Evolutionary conservation across 2,797 vertebrate species (phyloP).

Genomic region (Dipus sagitta): DNA sequence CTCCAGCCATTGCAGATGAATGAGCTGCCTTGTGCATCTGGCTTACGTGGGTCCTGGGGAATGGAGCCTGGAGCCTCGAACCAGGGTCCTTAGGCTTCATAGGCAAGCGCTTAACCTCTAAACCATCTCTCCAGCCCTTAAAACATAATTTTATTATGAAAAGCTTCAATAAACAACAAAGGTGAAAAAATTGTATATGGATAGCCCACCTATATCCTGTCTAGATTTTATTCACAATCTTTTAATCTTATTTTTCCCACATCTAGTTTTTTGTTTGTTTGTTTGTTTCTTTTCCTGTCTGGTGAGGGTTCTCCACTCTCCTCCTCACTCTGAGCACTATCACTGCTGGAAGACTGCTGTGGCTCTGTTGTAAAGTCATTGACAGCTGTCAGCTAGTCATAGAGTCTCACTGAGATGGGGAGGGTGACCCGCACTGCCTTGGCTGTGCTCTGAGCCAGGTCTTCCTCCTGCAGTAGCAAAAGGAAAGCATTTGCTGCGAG

Average conservation of each 20-base stretch:
- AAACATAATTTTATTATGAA: neutral
- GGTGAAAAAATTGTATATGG: neutral
- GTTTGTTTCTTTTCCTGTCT: neutral
- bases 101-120: no score
- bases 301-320: neutral
- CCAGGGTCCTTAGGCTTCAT: no score
- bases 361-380: neutral
- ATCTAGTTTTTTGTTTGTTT: no score
- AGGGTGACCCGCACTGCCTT: rapidly evolving
- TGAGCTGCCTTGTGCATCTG: no score
- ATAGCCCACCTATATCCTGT: rapidly evolving
- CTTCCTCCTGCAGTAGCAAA: neutral
- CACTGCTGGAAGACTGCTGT: neutral
- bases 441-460: neutral
- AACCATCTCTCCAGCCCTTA: no score
- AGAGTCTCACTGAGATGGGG: neutral
- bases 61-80: no score
- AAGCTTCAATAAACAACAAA: neutral
- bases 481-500: neutral
- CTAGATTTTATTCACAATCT: neutral
- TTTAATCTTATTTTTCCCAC: neutral
- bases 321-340: neutral
- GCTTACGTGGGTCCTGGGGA: no score
- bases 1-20: no score
- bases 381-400: neutral